Base-by-base conservation (phyloP, 2,113 vertebrate genomes). In the Dipodomys spectabilis region DNA sequence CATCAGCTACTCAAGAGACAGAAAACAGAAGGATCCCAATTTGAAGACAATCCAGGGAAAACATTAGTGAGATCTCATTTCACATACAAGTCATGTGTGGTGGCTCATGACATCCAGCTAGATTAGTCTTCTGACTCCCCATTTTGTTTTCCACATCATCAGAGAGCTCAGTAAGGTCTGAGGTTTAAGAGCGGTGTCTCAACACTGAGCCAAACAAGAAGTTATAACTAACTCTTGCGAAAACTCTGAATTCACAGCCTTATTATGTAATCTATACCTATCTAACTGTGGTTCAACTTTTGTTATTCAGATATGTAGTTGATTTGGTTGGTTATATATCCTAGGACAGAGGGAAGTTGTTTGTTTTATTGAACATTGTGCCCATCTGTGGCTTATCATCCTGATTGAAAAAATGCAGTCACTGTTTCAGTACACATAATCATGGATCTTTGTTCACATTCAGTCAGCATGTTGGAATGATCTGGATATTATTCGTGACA, bases 401-500 rank as follows among this genome's bases (percentile, higher is more conserved):
- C 22, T 60, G 67, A 18, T 44, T 87, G 45, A 28, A 7, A 87
- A 19, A 45, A 45, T 84, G 16, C 15, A 81, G 62, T 45, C 78
- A 94, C 23, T 84, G 68, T 91, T 91, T 64, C 45, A 86, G 28
- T 95, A 25, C 9, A 64, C 15, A 73, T 82, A 39, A 91, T 84
- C 49, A 83, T 68, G 45, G 45, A 72, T 77, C 35, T 64, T 30
- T 78, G 64, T 10, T 88, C 25, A 82, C 12, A 87, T 45, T 69
- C 44, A 93, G 30, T 30, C 35, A 85, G 45, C 57, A n/a, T 28
- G 25, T 78, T 87, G 77, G 69, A 93, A 92, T 57, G n/a, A 90
- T 32, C 44, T 72, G 44, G 5, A 15, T 35, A 53, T 12, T 80
- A 78, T 84, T 74, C 12, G 49, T 53, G n/a, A 45, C 65, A 77